Conservation (phyloP, 2,888 invertebrate species). For the Spisula solida region DNA sequence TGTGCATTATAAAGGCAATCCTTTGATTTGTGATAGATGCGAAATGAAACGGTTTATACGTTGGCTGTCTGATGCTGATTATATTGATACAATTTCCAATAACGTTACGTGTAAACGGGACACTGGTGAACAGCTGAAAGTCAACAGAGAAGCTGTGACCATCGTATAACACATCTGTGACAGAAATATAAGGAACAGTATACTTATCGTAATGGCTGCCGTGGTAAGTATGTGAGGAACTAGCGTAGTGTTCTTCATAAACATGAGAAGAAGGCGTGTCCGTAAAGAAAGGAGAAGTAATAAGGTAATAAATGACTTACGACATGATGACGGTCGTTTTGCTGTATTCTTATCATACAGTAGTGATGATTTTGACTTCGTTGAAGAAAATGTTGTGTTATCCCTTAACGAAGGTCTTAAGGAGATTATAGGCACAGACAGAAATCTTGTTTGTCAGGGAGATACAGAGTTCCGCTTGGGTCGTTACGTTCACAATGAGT, state of each 20-base stretch:
- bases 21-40: neutral
- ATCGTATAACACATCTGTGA: neutral
- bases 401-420: neutral
- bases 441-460: constrained; percentile 5
- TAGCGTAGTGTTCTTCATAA: neutral
- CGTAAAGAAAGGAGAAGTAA: neutral
- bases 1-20: neutral
- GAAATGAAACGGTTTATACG: neutral
- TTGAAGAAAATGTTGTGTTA: neutral
- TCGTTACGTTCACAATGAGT: neutral
- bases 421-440: neutral
- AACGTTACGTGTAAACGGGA: neutral
- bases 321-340: neutral
- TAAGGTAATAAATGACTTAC: neutral
- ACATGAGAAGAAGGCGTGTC: neutral
- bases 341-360: neutral
- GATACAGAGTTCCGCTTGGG: neutral
- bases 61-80: neutral
- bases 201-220: neutral
- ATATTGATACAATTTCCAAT: neutral
- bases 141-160: neutral
- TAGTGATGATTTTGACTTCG: neutral
- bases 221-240: neutral
- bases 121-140: neutral
- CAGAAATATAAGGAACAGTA: neutral